These are phyloP conservation scores for Ornithorhynchus anatinus DNA, from an alignment of 2,113 vertebrate genomes.

Conservation along the genomic window DNA sequence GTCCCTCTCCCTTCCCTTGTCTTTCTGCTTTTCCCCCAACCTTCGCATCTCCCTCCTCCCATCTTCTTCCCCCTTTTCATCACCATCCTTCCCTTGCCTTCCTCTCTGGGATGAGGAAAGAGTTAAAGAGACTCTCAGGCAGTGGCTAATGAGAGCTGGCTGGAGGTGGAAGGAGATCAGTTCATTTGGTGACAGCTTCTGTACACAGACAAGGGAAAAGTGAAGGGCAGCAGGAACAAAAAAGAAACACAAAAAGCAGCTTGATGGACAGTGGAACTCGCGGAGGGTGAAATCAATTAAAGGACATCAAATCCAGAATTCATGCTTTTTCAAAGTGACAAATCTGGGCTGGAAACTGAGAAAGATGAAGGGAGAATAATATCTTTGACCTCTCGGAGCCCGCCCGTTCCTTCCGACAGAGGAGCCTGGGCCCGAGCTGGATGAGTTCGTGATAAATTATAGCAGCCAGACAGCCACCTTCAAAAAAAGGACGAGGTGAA, in stretches of 20 bases:
- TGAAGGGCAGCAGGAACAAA: slow-evolving; percentile 51
- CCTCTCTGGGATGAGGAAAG: not conserved
- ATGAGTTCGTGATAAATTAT: slow-evolving; percentile 78
- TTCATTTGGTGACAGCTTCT: slow-evolving; percentile 58
- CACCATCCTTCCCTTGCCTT: not conserved
- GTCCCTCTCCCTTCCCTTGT: too few relatives aligned
- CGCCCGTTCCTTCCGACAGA: slow-evolving; percentile 76
- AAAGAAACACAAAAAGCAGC: slow-evolving; percentile 56
- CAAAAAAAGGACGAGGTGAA: slow-evolving; percentile 75
- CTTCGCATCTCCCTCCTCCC: not conserved
- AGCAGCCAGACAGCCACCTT: slow-evolving; percentile 77
- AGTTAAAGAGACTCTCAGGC: not conserved
- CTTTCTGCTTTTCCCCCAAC: not conserved
- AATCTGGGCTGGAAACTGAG: slow-evolving; percentile 84
- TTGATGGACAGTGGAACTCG: slow-evolving; percentile 80
- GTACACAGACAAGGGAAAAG: slow-evolving; percentile 56
- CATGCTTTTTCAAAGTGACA: slow-evolving; percentile 91
- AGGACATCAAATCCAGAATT: slow-evolving; percentile 94
- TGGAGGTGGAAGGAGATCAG: slow-evolving; percentile 13
- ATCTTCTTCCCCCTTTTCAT: not conserved
- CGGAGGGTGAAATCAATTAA: slow-evolving; percentile 92
- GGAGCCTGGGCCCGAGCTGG: slow-evolving; percentile 69
- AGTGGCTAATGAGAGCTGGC: not conserved
- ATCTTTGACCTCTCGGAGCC: slow-evolving; percentile 77
- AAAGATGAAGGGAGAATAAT: slow-evolving; percentile 76